Evolutionary conservation across 1,140 invertebrate genomes (phyloP), one percentile per base, ranked within the genome.

Genomic region (Uloborus diversus): DNA sequence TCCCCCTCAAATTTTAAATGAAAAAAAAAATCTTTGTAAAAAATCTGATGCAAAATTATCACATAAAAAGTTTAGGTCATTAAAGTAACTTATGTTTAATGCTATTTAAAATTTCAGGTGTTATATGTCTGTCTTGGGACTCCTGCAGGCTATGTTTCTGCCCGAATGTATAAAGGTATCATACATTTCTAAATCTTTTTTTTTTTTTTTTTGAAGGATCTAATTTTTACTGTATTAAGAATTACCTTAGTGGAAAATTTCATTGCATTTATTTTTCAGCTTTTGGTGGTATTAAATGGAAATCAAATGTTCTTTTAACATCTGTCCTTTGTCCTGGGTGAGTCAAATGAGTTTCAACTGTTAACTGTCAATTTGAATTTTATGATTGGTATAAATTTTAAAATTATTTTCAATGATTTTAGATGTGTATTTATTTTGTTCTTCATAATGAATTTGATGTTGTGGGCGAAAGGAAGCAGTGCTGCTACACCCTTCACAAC

Each of bases 221-320:
- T 49, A 32, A 20, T 1, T 11, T 49, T 4, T 25, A 33, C n/a
- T 61, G 33, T 35, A 7, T 11, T 28, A 23, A 47, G 25, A 3
- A 11, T 7, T 51, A 57, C n/a, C 37, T 4, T 4, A 4, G 13
- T 37, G 25, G n/a, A n/a, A n/a, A n/a, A 42, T 42, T 42, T 14
- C 14, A 14, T 42, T 42, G 37, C 37, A 42, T 42, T 35, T 37
- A 53, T 27, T 35, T 66, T 65, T 17, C 82, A 89, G 87, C 87
- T 87, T 98, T 98, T 87, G 95, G 96, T 17, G 98, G 97, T 17
- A 93, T 98, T 83, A 95, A 96, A 85, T 99, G 98, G 98, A 99
- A 99, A 87, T 95, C 94, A 30, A 99, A 99, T 88, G 95, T 99
- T 3, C 86, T 99, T 32, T 88, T 99, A 0, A 99, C 98, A 9